Evolutionary conservation across 2,113 vertebrate species (phyloP).

Genomic region (Oreochromis tanganicae): DNA sequence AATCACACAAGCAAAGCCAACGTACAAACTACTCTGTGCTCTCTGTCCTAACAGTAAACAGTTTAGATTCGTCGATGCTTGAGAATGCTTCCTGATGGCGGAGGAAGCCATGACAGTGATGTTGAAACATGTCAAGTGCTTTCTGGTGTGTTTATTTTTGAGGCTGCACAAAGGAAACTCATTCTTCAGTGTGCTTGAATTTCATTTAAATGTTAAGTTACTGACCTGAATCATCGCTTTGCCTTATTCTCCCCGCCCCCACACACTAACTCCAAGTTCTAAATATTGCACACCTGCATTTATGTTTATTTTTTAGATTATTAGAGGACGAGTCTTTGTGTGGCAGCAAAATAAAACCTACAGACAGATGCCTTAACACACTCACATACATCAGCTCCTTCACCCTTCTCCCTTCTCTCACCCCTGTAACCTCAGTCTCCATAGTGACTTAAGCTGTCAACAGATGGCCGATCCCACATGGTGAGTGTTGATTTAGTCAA

Average conservation of each 20-base stretch:
- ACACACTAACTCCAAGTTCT: neutral
- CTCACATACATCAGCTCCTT: neutral
- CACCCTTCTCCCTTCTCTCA: neutral
- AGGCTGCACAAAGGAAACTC: neutral
- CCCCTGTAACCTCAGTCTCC: slow-evolving; percentile 44
- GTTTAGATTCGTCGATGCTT: slow-evolving; percentile 9
- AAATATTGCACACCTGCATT: neutral
- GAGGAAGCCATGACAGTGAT: slow-evolving; percentile 14
- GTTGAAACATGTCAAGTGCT: slow-evolving; percentile 26
- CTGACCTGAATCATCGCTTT: neutral
- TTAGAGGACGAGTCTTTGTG: neutral
- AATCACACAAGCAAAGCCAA: neutral
- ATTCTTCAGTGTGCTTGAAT: neutral
- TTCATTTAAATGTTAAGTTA: neutral
- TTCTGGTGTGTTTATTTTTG: slow-evolving; percentile 34
- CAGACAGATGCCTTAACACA: neutral
- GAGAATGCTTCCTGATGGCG: slow-evolving; percentile 37
- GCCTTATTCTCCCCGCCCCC: fast-evolving
- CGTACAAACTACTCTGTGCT: neutral
- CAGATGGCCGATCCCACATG: slow-evolving; percentile 55
- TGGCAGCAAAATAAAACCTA: neutral
- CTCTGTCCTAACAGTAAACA: slow-evolving; percentile 15
- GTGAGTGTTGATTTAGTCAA: slow-evolving; percentile 60
- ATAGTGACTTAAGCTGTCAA: slow-evolving; percentile 65
- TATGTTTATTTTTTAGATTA: neutral